A percentile compares a stretch with the other conserved stretches of the same genome.
These are phyloP conservation scores for Andrena bucephala DNA, from an alignment of 2,888 invertebrate genomes.

Conservation along the genomic window DNA sequence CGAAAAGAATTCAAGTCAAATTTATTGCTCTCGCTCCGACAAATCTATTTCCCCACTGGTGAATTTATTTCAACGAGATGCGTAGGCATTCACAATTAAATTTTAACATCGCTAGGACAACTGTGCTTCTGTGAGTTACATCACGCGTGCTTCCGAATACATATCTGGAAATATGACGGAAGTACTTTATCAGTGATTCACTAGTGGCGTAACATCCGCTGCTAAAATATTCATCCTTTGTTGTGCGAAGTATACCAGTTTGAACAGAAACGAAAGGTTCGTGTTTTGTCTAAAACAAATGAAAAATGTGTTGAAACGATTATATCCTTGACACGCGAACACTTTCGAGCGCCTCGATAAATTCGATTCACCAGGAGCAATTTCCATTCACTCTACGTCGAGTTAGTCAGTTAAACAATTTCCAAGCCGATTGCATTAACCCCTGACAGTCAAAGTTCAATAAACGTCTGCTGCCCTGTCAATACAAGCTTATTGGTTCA, in stretches of 20 bases:
- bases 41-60: neutral
- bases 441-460: conserved; percentile 12
- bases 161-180: conserved; percentile 55
- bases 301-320: neutral
- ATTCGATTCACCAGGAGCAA: conserved; percentile 16
- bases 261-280: neutral
- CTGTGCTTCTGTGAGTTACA: conserved; percentile 21
- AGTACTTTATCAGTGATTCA: conserved; percentile 63
- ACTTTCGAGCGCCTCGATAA: neutral
- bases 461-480: neutral
- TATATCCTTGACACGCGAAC: conserved; percentile 11
- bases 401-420: conserved; percentile 29
- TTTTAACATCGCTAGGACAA: conserved; percentile 9
- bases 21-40: neutral
- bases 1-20: neutral
- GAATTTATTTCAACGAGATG: neutral
- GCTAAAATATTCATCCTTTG: conserved; percentile 50
- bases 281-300: conserved; percentile 4
- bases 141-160: conserved; percentile 49
- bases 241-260: conserved; percentile 22
- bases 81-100: neutral
- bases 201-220: conserved; percentile 64
- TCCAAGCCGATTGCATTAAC: conserved; percentile 25
- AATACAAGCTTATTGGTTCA: neutral
- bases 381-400: conserved; percentile 10